A percentile compares a stretch with the other conserved stretches of the same genome.
phyloP scores from a whole-genome alignment of 1,140 invertebrate species.

The Papilio polytes region DNA sequence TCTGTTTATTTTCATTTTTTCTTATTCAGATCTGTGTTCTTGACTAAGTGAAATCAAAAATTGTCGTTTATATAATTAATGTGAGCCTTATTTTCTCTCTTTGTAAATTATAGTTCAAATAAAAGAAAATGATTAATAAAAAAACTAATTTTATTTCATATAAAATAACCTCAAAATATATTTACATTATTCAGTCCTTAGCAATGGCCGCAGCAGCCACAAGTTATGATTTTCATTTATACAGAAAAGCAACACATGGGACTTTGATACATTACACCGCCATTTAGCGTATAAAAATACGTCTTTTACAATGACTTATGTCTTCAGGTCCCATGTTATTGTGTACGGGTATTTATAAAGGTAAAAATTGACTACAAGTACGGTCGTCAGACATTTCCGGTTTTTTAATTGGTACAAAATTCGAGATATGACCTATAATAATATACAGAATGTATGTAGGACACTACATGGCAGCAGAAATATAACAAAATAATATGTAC shows the following conservation, averaged over 20 bases:
- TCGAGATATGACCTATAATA: constrained; percentile 8
- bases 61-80: background rate
- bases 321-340: background rate
- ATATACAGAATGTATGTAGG: constrained; percentile 22
- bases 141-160: constrained; percentile 78
- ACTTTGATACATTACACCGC: background rate
- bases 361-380: background rate
- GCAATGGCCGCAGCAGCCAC: constrained; percentile 52
- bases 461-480: constrained; percentile 55
- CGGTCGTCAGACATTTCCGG: background rate
- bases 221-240: constrained; percentile 53
- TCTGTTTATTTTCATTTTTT: background rate
- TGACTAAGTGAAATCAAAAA: background rate
- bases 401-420: background rate
- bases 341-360: background rate
- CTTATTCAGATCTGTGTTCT: background rate
- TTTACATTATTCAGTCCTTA: constrained; percentile 82
- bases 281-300: too few species aligned
- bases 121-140: constrained; percentile 46
- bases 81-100: background rate
- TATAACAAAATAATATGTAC: constrained; percentile 66
- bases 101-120: constrained; percentile 39
- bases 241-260: constrained; percentile 45
- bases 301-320: background rate
- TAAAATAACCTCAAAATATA: constrained; percentile 71